A percentile compares a stretch with the other conserved stretches of the same genome.
phyloP scores from a whole-genome alignment of 2,888 invertebrate species.

The Stenchaetothrips biformis region DNA sequence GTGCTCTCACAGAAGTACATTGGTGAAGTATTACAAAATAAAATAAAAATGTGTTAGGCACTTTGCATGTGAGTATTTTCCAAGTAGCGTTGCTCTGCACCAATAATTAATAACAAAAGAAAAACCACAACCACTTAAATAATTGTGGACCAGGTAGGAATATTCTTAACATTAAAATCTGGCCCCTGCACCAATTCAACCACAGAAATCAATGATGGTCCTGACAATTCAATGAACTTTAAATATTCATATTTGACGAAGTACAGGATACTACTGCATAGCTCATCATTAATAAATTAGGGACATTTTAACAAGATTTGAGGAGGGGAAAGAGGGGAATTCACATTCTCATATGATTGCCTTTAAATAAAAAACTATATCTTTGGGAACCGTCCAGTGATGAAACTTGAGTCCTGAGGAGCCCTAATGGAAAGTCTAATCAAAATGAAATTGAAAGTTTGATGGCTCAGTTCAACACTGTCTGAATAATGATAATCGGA shows the following conservation, averaged over 20 bases:
- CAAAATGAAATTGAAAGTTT: neutral
- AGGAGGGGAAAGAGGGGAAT: no score
- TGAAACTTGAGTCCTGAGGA: no score
- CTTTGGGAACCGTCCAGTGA: no score
- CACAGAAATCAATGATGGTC: neutral
- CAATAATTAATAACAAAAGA: neutral
- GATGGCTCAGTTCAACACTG: no score
- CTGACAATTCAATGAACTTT: neutral
- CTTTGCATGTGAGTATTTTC: neutral
- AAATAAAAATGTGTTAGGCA: neutral
- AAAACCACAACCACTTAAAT: slow-evolving; percentile 1
- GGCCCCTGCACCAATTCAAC: neutral
- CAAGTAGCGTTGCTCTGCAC: neutral
- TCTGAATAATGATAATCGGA: no score
- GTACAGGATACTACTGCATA: no score
- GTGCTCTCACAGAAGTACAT: neutral
- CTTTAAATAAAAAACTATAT: no score
- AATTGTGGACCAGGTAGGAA: neutral
- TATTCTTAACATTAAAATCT: neutral
- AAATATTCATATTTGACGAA: no score
- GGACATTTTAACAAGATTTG: no score
- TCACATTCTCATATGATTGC: no score
- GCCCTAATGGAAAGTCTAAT: neutral
- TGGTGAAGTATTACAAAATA: neutral
- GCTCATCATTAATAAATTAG: no score